Percentiles rank a stretch among this genome's conserved stretches.
phyloP scores from a whole-genome alignment of 2,113 vertebrate genomes.

The Trichomycterus rosablanca region DNA sequence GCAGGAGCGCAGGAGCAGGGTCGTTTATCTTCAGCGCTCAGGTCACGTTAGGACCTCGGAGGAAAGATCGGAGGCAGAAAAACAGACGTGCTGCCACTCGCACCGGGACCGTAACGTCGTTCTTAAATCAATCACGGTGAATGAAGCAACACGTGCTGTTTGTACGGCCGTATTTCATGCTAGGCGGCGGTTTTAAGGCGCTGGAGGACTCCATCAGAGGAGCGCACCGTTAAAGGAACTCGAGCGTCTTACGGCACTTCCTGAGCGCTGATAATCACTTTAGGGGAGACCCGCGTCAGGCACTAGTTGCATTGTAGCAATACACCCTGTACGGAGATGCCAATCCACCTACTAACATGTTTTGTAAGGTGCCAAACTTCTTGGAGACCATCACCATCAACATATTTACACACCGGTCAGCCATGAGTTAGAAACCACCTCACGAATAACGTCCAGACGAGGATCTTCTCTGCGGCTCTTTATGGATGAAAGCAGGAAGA shows the following conservation, averaged over 20 bases:
- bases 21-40: slow-evolving; percentile 18
- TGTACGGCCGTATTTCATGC: slow-evolving; percentile 17
- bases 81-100: neutral
- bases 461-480: no score
- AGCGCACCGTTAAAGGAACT: neutral
- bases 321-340: no score
- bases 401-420: no score
- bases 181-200: neutral
- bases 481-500: no score
- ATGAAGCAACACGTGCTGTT: slow-evolving; percentile 13
- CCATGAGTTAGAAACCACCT: no score
- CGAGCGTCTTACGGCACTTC: neutral
- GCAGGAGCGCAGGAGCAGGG: slow-evolving; percentile 12
- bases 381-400: no score
- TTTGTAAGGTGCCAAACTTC: no score
- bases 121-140: slow-evolving; percentile 26
- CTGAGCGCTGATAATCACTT: neutral
- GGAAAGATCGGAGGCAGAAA: slow-evolving; percentile 12
- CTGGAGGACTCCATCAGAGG: neutral
- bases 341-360: no score
- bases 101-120: slow-evolving; percentile 5
- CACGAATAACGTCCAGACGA: no score
- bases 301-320: no score
- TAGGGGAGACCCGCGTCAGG: no score
- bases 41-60: slow-evolving; percentile 11